Conservation (phyloP, 2,888 invertebrate species). For the Myathropa florea region DNA sequence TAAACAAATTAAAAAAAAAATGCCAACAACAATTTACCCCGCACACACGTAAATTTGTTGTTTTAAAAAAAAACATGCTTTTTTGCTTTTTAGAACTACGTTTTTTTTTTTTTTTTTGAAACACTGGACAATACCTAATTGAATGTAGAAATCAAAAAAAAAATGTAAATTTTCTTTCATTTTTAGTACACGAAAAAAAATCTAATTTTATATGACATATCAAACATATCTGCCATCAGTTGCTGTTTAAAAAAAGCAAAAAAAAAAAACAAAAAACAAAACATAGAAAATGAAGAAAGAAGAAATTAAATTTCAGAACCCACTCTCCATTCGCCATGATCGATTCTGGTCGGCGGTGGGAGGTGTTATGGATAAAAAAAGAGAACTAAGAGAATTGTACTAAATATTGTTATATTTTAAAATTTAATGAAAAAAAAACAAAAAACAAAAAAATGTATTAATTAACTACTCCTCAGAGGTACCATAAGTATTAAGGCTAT, state of each 20-base stretch:
- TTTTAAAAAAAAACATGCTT: not conserved
- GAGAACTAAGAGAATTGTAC: not conserved
- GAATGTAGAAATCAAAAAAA: not conserved
- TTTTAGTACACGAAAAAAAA: not conserved
- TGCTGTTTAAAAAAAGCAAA: not conserved
- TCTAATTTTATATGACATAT: slow-evolving; percentile 19
- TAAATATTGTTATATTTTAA: not conserved
- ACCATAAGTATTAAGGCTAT: not conserved
- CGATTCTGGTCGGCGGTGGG: not conserved
- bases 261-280: not conserved
- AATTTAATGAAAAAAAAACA: not conserved
- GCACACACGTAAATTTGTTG: not conserved
- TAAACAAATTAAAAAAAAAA: not conserved
- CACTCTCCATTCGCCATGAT: not conserved
- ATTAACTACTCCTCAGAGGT: slow-evolving; percentile 13
- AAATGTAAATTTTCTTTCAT: not conserved
- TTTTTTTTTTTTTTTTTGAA: no score
- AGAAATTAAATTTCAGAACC: not conserved
- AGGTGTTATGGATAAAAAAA: not conserved
- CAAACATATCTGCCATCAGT: slow-evolving; percentile 35
- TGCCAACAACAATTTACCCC: no score
- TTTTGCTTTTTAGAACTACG: no score
- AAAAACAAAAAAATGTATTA: not conserved
- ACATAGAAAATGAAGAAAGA: not conserved
- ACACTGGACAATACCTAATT: not conserved